Evolutionary conservation across 2,797 vertebrate genomes (phyloP), one percentile per base, ranked within the genome.

Genomic region (Characodon lateralis): DNA sequence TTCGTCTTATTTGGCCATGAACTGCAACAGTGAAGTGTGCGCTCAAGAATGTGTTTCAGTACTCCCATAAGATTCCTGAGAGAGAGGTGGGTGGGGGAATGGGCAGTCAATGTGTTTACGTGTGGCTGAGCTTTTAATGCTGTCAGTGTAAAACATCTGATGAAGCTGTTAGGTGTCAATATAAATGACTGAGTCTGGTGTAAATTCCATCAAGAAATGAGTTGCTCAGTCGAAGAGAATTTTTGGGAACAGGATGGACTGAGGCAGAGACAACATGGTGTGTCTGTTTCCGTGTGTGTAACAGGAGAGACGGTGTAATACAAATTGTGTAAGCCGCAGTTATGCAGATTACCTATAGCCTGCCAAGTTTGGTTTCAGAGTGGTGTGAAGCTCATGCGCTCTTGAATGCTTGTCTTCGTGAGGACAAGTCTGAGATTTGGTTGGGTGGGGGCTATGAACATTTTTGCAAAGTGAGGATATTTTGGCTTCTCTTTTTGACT

Each of bases 1-100:
- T 85, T 91, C 18, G 65, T 86, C 91, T 92, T 93, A 93, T 93
- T 93, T 93, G 92, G 92, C 85, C 85, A 91, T 91, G 89, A 87
- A 66, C 80, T 16, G 71, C 77, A 78, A 75, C 78, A 74, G 85
- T 92, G 91, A 93, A 92, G 89, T 91, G 71, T 85, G 31, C 80
- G 0, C 88, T 71, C 50, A 93, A 91, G 91, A 93, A 93, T 93
- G 92, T 89, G 89, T 84, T 83, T 78, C 77, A 80, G 78, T 43
- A 75, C 77, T 91, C 89, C 81, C 83, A 26, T 1, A 78, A 63
- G 85, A 71, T n/a, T 53, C 78, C 14, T 26, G 3, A 61, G 77
- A 71, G 75, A 71, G 65, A 74, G 46, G n/a, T 70, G 53, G 77
- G 58, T 41, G 81, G 68, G 71, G 46, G 46, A 28, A 2, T 18